These are phyloP conservation scores for Bedellia somnulentella DNA, from an alignment of 2,888 invertebrate genomes.

Conservation along the genomic window DNA sequence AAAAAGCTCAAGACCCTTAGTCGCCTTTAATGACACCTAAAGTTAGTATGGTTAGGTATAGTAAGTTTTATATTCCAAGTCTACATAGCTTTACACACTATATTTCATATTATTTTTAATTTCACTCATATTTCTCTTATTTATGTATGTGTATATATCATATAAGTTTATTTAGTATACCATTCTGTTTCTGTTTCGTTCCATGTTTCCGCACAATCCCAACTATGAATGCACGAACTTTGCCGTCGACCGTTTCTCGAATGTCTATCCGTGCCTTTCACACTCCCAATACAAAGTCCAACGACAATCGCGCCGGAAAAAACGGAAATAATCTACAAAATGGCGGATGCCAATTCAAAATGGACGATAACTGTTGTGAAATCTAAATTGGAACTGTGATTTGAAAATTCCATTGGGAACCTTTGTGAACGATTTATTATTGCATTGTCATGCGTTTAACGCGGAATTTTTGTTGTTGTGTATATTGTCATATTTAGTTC, in stretches of 20 bases:
- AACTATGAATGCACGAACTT: constrained; percentile 40
- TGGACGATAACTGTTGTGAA: constrained; percentile 19
- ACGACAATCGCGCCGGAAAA: constrained; percentile 59
- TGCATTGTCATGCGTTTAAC: too few relatives aligned
- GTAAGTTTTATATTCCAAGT: too few relatives aligned
- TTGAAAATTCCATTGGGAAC: constrained; percentile 19
- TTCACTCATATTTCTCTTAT: too few relatives aligned
- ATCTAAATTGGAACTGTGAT: constrained; percentile 45
- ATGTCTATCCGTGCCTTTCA: constrained; percentile 47
- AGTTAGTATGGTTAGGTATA: too few relatives aligned
- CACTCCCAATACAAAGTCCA: constrained; percentile 53
- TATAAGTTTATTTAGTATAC: constrained; percentile 58
- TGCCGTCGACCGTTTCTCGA: too few relatives aligned
- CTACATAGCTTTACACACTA: too few relatives aligned
- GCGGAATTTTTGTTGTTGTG: too few relatives aligned
- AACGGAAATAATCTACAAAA: constrained; percentile 55
- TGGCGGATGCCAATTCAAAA: too few relatives aligned
- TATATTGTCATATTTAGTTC: too few relatives aligned
- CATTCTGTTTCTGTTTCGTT: constrained; percentile 55
- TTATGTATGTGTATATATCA: constrained; percentile 15
- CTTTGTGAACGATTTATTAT: constrained; percentile 5
- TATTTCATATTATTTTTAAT: too few relatives aligned
- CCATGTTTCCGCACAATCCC: constrained; percentile 58
- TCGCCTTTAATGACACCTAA: too few relatives aligned
- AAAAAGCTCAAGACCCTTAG: too few relatives aligned